Conservation (phyloP, 2,888 invertebrate genomes). For the Portevinia maculata region DNA sequence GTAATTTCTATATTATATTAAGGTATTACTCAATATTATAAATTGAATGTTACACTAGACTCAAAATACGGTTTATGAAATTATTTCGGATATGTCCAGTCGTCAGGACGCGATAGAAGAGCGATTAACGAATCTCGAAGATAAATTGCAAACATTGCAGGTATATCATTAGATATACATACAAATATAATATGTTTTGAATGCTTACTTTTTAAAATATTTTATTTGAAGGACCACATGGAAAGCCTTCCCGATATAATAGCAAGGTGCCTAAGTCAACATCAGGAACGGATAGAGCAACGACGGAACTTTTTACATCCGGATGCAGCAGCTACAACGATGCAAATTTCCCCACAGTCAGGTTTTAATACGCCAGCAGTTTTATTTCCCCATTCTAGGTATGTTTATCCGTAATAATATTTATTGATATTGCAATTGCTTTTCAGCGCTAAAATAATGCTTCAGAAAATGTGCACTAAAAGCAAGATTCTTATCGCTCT, state of each 20-base stretch:
- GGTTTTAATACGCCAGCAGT: slow-evolving; percentile 83
- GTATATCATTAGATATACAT: slow-evolving; percentile 81
- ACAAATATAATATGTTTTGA: not conserved
- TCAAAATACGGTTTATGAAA: slow-evolving; percentile 98
- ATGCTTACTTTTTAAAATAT: not conserved
- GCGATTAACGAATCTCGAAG: slow-evolving; percentile 95
- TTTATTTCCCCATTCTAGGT: slow-evolving; percentile 86
- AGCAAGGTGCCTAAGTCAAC: slow-evolving; percentile 88
- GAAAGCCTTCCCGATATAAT: slow-evolving; percentile 93
- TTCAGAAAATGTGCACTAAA: not conserved
- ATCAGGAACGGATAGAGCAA: slow-evolving; percentile 92
- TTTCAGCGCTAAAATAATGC: not conserved
- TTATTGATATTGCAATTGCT: not conserved
- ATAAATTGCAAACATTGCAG: slow-evolving; percentile 93
- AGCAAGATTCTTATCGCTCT: not conserved
- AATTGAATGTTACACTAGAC: slow-evolving; percentile 86
- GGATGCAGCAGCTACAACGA: slow-evolving; percentile 89
- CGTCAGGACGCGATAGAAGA: slow-evolving; percentile 97
- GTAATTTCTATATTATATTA: slow-evolving; percentile 84
- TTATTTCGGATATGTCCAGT: slow-evolving; percentile 98
- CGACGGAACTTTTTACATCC: slow-evolving; percentile 93
- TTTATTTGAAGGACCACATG: slow-evolving; percentile 87
- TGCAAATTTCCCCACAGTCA: slow-evolving; percentile 83
- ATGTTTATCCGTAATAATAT: slow-evolving; percentile 71
- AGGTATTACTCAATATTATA: slow-evolving; percentile 4